Evolutionary conservation across 2,888 invertebrate genomes (phyloP).

Genomic region (Leptopilina drosophilae): DNA sequence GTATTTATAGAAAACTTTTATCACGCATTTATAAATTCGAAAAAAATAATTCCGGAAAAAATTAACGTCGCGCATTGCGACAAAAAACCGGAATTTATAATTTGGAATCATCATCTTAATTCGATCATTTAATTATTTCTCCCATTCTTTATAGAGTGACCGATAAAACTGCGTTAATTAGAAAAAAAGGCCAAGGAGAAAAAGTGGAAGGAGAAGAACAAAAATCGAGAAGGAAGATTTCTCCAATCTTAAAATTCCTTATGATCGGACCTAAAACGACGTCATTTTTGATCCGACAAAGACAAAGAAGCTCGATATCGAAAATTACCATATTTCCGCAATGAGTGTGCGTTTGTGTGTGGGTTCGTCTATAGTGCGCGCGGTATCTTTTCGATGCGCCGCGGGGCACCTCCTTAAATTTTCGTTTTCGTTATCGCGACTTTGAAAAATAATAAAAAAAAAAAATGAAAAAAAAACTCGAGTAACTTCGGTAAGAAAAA

Average conservation of each 20-base stretch:
- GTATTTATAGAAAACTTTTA: too few species aligned
- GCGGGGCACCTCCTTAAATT: conserved; percentile 45
- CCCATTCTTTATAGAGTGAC: not conserved
- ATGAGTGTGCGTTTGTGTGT: conserved; percentile 38
- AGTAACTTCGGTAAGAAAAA: too few species aligned
- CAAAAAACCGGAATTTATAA: too few species aligned
- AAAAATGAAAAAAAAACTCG: too few species aligned
- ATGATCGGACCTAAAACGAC: conserved; percentile 10
- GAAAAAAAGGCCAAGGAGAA: too few species aligned
- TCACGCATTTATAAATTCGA: too few species aligned
- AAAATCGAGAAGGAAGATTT: not conserved
- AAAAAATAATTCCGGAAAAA: too few species aligned
- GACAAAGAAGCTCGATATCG: conserved; percentile 42
- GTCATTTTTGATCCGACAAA: conserved; percentile 41
- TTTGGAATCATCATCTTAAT: not conserved
- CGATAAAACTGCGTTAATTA: conserved; percentile 12
- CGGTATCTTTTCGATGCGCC: conserved; percentile 50
- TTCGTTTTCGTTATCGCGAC: conserved; percentile 51
- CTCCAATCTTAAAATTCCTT: conserved; percentile 18
- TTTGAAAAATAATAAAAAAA: not conserved
- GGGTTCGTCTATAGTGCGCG: not conserved
- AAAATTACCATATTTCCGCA: conserved; percentile 41
- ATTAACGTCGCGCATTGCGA: too few species aligned
- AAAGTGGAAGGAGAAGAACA: too few species aligned
- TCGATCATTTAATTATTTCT: not conserved